These are phyloP conservation scores for Thripadectes ignobilis DNA, from an alignment of 2,797 vertebrate species.

Conservation along the genomic window DNA sequence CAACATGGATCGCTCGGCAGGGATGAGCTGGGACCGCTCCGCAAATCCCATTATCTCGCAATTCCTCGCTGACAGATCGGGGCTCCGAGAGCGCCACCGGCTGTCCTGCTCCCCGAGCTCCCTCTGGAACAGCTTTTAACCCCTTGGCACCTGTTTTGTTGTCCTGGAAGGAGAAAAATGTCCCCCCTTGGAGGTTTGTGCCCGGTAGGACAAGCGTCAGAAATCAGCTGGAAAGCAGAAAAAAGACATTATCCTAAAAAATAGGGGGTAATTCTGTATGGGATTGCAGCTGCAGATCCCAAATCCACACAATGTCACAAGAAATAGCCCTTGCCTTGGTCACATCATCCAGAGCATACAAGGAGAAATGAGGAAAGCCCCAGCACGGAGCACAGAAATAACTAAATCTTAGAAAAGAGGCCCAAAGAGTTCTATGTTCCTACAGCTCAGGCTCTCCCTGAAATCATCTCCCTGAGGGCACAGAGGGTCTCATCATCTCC, in stretches of 20 bases:
- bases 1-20: not conserved
- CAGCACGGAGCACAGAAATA: not conserved
- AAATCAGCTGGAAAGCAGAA: not conserved
- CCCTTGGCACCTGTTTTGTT: not conserved
- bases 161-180: not conserved
- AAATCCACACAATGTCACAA: rapidly evolving
- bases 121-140: not conserved
- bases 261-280: rapidly evolving
- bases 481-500: not conserved
- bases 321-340: not conserved
- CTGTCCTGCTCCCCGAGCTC: not conserved
- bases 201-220: rapidly evolving
- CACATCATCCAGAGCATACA: rapidly evolving
- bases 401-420: not conserved
- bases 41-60: constrained; percentile 32
- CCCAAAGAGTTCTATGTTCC: not conserved
- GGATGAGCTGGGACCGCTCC: not conserved
- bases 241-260: not conserved
- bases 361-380: not conserved
- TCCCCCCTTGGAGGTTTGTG: not conserved
- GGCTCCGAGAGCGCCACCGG: constrained; percentile 63
- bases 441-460: not conserved
- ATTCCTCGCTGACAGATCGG: not conserved
- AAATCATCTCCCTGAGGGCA: not conserved
- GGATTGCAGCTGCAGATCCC: not conserved